Evolutionary conservation across 2,888 invertebrate species (phyloP).

Genomic region (Boloria selene): DNA sequence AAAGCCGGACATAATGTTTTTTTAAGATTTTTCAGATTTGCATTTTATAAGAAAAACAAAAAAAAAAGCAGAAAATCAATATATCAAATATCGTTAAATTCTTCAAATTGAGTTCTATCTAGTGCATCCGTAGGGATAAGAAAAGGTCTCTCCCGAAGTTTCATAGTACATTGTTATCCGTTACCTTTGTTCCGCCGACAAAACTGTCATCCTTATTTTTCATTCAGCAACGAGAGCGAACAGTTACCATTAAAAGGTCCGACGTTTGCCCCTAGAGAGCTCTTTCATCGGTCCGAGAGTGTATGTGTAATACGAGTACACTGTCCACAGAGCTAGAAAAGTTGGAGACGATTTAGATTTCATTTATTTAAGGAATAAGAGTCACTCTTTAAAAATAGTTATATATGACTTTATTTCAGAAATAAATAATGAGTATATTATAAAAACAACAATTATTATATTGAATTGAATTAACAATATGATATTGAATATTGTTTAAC

Average conservation of each 20-base stretch:
- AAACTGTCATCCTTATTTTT: conserved; percentile 58
- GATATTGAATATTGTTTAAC: no score
- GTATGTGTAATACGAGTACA: conserved; percentile 49
- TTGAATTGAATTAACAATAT: no score
- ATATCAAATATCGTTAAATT: background rate
- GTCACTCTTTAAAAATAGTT: no score
- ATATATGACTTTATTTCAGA: no score
- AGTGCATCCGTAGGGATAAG: conserved; percentile 1
- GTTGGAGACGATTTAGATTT: conserved; percentile 14
- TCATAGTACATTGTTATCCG: conserved; percentile 40
- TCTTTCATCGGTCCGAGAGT: conserved; percentile 60
- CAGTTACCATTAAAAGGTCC: conserved; percentile 71
- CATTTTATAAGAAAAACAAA: background rate
- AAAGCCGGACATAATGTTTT: no score
- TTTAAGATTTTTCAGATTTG: no score
- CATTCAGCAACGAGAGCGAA: conserved; percentile 61
- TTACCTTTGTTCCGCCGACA: conserved; percentile 38
- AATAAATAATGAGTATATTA: no score
- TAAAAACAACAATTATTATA: no score
- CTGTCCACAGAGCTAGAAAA: conserved; percentile 29
- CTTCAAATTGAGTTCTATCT: conserved; percentile 15
- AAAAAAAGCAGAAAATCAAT: background rate
- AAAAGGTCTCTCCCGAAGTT: conserved; percentile 30
- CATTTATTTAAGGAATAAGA: background rate
- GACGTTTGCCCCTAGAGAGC: conserved; percentile 68